These are phyloP conservation scores for Agrochola circellaris DNA, from an alignment of 2,888 invertebrate genomes.

Conservation along the genomic window DNA sequence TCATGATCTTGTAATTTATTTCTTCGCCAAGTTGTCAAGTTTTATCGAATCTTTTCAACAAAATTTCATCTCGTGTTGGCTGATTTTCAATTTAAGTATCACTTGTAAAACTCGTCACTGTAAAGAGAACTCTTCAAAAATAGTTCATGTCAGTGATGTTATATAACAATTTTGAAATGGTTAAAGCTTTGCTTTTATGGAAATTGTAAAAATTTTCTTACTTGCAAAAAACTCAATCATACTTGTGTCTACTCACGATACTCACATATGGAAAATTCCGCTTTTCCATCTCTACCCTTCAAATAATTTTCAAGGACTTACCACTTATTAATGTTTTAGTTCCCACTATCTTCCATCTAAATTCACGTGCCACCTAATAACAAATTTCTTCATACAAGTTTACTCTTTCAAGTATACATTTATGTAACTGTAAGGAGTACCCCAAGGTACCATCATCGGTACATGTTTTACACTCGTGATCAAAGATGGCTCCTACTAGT, in stretches of 20 bases:
- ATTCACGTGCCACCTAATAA: not conserved
- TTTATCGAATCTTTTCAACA: not conserved
- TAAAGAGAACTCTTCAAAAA: not conserved
- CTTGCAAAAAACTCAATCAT: not conserved
- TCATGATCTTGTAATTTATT: too few species aligned
- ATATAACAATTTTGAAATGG: not conserved
- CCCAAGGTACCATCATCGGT: constrained; percentile 35
- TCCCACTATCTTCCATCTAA: not conserved
- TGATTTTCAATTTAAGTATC: not conserved
- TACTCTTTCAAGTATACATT: not conserved
- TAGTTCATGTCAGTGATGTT: not conserved
- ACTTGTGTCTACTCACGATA: constrained; percentile 6
- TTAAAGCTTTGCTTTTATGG: not conserved
- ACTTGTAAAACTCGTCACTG: not conserved
- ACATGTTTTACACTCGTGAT: constrained; percentile 50
- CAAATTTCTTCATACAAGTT: constrained; percentile 4
- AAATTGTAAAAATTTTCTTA: constrained; percentile 29
- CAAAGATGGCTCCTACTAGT: constrained; percentile 30
- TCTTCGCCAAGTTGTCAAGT: not conserved
- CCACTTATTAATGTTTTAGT: not conserved
- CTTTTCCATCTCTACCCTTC: constrained; percentile 1
- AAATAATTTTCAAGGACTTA: constrained; percentile 11
- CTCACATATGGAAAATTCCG: constrained; percentile 6
- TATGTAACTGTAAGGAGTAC: constrained; percentile 16
- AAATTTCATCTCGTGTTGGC: not conserved